These are phyloP conservation scores for Sebastes reedi DNA, from an alignment of 2,797 vertebrate genomes.

Conservation along the genomic window DNA sequence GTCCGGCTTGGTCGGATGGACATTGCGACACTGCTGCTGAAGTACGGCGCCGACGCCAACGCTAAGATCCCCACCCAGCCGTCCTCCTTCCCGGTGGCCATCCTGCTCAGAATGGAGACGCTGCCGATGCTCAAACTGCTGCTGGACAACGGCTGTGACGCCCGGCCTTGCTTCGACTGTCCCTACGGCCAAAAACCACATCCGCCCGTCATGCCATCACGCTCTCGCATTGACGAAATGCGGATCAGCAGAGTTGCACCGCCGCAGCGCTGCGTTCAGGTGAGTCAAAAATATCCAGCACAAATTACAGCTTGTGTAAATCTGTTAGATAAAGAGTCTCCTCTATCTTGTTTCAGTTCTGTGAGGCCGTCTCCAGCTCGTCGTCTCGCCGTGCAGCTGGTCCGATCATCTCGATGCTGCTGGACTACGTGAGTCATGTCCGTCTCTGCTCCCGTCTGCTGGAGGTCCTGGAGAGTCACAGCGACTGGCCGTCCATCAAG, in stretches of 20 bases:
- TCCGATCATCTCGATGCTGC: constrained; percentile 87
- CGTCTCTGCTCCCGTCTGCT: constrained; percentile 87
- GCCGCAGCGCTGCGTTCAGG: not conserved
- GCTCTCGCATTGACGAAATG: not conserved
- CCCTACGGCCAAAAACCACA: constrained; percentile 84
- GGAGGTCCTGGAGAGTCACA: constrained; percentile 87
- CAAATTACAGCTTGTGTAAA: not conserved
- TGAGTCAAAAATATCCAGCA: not conserved
- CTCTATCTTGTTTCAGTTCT: constrained; percentile 83
- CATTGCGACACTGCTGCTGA: constrained; percentile 85
- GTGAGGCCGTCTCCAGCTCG: constrained; percentile 86
- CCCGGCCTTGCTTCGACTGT: constrained; percentile 87
- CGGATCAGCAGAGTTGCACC: not conserved
- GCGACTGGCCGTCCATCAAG: constrained; percentile 86
- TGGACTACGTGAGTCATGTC: constrained; percentile 90
- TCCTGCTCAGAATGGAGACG: constrained; percentile 89
- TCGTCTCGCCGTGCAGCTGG: constrained; percentile 81
- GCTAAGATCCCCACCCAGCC: constrained; percentile 85
- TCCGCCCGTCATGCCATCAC: constrained; percentile 43
- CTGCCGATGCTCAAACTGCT: constrained; percentile 87
- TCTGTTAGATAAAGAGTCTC: not conserved
- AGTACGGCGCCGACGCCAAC: constrained; percentile 87
- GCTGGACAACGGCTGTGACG: constrained; percentile 88
- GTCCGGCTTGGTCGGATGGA: constrained; percentile 85
- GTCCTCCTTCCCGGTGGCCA: constrained; percentile 87